Conservation (phyloP, 1,140 invertebrate species). For the Papilio machaon region DNA sequence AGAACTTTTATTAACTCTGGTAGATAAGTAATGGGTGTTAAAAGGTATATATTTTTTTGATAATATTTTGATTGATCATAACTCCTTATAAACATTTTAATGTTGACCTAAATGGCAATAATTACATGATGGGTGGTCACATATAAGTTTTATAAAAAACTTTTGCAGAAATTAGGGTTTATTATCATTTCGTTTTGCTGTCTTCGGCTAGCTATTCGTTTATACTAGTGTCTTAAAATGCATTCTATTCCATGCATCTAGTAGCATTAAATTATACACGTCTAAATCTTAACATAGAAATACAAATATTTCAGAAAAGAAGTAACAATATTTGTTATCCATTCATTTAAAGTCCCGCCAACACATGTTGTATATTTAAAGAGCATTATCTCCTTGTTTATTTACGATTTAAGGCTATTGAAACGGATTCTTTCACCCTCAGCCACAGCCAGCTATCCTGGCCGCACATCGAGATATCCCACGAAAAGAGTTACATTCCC, state of each 20-base stretch:
- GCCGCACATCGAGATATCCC: background rate
- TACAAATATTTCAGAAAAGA: background rate
- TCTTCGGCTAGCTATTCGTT: background rate
- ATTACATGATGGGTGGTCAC: background rate
- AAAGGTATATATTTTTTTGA: background rate
- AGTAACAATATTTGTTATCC: background rate
- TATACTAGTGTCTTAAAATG: background rate
- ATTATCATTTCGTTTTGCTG: no score
- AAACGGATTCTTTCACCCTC: constrained; percentile 15
- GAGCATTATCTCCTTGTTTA: background rate
- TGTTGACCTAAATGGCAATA: background rate
- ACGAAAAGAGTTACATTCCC: background rate
- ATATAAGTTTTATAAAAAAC: background rate
- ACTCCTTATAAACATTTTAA: background rate
- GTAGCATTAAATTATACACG: background rate
- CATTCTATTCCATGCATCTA: no score
- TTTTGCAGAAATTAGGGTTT: no score
- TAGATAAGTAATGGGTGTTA: background rate
- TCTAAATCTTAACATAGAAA: background rate
- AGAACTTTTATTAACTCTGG: background rate
- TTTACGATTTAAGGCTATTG: constrained; percentile 27
- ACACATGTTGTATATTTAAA: constrained; percentile 19
- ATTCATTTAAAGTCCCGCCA: constrained; percentile 2
- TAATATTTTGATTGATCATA: background rate
- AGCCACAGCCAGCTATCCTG: background rate